Base-by-base conservation (phyloP, 2,888 invertebrate species). In the Caenorhabditis uteleia region DNA sequence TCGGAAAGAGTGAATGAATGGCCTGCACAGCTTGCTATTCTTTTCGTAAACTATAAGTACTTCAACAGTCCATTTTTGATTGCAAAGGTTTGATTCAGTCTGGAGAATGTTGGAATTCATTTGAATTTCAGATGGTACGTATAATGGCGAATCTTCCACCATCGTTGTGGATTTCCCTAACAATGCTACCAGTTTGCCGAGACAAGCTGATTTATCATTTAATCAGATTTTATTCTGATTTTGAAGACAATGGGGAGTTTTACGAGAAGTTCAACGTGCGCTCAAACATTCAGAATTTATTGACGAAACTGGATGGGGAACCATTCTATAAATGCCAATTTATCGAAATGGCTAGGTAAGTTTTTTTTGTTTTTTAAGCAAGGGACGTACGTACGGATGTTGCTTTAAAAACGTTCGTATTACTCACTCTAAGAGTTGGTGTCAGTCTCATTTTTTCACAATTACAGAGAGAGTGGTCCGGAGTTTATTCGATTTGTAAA, bases 211-310 rank as follows among this genome's bases (percentile, higher is more conserved):
- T n/a, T n/a, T n/a, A n/a, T n/a, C n/a, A n/a, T 18, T 87, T 98
- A 34, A 95, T 97, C 93, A 92, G 92, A 45, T 98, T 98, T 87
- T 98, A 98, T 86, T 93, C 95, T 57, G 87, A 88, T 86, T 77
- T 77, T 73, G 72, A 68, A 39, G 56, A 51, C 14, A 55, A 38
- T 8, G 61, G 93, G 31, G 98, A 98, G 86, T 98, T 98, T 86
- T 98, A 95, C 83, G 97, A 97, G 86, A 98, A 98, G 86, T 98
- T 98, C 85, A 93, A 93, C 12, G 97, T 98, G 79, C 89, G 98
- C 57, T 95, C 95, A 87, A 95, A 95, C 84, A 95, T 98, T 84
- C 95, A 95, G 85, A 60, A 95, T 83, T 93, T 68, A 33, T 26
- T 55, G 16, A 43, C 51, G 2, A 48, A 57, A 45, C 85, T 83